Conservation (phyloP, 2,113 vertebrate genomes). For the Spea multiplicata region DNA sequence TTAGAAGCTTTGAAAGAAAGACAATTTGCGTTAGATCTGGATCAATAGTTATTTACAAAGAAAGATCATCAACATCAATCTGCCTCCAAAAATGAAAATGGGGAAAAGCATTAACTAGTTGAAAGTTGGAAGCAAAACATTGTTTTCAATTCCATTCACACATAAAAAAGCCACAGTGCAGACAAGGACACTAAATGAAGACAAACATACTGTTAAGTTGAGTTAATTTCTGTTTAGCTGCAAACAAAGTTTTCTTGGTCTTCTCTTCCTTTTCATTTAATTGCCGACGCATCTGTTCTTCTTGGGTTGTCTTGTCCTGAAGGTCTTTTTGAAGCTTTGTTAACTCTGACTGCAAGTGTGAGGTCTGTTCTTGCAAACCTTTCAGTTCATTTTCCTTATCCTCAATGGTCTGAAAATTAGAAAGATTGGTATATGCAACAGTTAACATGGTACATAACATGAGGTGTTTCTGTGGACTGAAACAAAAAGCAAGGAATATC, state of each 20-base stretch:
- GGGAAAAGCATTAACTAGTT: too few species aligned
- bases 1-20: constrained; percentile 68
- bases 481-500: too few species aligned
- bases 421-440: background rate
- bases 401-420: constrained; percentile 65
- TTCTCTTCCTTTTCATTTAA: constrained; percentile 92
- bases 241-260: constrained; percentile 84
- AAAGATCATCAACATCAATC: too few species aligned
- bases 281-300: constrained; percentile 85
- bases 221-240: constrained; percentile 87
- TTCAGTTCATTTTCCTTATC: constrained; percentile 83
- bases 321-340: constrained; percentile 81
- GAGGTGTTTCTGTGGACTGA: too few species aligned
- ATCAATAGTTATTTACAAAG: too few species aligned
- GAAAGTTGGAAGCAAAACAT: too few species aligned
- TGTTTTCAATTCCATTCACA: too few species aligned
- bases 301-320: constrained; percentile 81
- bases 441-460: background rate
- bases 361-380: constrained; percentile 78
- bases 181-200: background rate
- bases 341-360: constrained; percentile 80
- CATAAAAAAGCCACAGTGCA: too few species aligned
- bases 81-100: too few species aligned
- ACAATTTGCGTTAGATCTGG: too few species aligned
- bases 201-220: constrained; percentile 74